Base-by-base conservation (phyloP, 2,113 vertebrate species). In the Montifringilla adamsi region DNA sequence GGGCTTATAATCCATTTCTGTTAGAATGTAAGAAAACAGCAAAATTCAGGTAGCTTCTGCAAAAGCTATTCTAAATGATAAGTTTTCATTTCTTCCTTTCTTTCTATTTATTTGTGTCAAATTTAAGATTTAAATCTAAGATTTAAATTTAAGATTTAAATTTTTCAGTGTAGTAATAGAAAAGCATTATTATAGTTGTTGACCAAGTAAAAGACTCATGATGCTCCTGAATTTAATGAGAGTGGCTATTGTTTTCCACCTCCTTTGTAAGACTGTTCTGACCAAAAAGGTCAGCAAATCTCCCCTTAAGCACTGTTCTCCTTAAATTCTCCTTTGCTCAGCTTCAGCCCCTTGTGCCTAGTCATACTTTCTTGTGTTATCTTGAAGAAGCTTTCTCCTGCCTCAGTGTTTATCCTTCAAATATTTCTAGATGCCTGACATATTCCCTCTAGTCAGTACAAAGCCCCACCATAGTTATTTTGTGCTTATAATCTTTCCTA, bases 401-500 rank as follows among this genome's bases (percentile, higher is more conserved):
- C 35, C 35, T 87, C 68, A 35, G 10, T 86, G 44, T 89, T 96
- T 94, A 89, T 89, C 77, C 67, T 94, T 94, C 88, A 90, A 44
- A 93, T 86, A 46, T 44, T 93, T 89, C 41, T 78, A 92, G 85
- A 90, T 89, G 69, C 52, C 79, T 91, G 58, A 62, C 83, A 58
- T 94, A 92, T 82, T 96, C 94, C 73, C 86, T 86, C 56, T 84
- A 78, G 92, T 30, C 64, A 46, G 85, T 81, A 53, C 39, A 12
- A 33, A 94, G 60, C 84, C 72, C 73, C 68, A 63, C 43, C 20
- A 9, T 72, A 75, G 75, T 93, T 94, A 87, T 64, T 90, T 67
- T 66, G 41, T 78, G 89, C 62, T 84, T 93, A 87, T 93, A 84
- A 94, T 93, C 73, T 94, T 94, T 92, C 43, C 69, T 84, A 4